Conservation (phyloP, 1,140 invertebrate genomes). For the Centruroides vittatus region DNA sequence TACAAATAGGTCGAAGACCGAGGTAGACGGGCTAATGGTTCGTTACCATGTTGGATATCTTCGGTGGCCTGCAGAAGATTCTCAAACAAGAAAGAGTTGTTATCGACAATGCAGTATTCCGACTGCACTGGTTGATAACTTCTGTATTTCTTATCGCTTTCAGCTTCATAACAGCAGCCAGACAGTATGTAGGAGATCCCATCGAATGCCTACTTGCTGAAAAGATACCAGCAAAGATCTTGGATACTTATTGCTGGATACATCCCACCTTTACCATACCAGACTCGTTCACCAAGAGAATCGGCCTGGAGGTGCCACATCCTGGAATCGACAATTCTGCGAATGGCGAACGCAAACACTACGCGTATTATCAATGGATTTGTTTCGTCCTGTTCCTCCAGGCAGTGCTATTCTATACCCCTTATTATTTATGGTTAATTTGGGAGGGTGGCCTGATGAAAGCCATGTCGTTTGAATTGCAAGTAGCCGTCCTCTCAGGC, state of each 20-base stretch:
- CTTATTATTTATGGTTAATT: slow-evolving; percentile 87
- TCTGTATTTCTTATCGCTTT: slow-evolving; percentile 70
- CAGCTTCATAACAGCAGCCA: slow-evolving; percentile 76
- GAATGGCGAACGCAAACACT: slow-evolving; percentile 59
- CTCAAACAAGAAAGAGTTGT: slow-evolving; percentile 68
- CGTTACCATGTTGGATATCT: slow-evolving; percentile 59
- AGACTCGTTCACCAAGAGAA: slow-evolving; percentile 33
- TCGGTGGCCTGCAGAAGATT: slow-evolving; percentile 60
- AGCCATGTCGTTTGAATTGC: slow-evolving; percentile 87
- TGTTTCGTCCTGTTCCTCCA: slow-evolving; percentile 57
- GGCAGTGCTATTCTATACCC: slow-evolving; percentile 66
- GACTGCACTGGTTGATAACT: slow-evolving; percentile 80
- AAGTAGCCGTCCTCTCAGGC: slow-evolving; percentile 78
- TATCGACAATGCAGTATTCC: slow-evolving; percentile 72
- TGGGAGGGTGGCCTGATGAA: slow-evolving; percentile 94
- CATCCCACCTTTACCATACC: slow-evolving; percentile 84
- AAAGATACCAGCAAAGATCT: background rate
- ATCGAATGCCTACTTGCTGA: slow-evolving; percentile 53
- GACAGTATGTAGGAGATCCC: slow-evolving; percentile 73
- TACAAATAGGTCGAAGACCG: too few species aligned
- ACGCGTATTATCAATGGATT: slow-evolving; percentile 91
- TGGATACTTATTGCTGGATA: slow-evolving; percentile 35
- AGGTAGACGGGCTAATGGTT: too few species aligned
- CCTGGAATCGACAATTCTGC: slow-evolving; percentile 38
- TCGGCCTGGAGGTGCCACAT: slow-evolving; percentile 45